Conservation (phyloP, 2,888 invertebrate species). For the Aricia artaxerxes region DNA sequence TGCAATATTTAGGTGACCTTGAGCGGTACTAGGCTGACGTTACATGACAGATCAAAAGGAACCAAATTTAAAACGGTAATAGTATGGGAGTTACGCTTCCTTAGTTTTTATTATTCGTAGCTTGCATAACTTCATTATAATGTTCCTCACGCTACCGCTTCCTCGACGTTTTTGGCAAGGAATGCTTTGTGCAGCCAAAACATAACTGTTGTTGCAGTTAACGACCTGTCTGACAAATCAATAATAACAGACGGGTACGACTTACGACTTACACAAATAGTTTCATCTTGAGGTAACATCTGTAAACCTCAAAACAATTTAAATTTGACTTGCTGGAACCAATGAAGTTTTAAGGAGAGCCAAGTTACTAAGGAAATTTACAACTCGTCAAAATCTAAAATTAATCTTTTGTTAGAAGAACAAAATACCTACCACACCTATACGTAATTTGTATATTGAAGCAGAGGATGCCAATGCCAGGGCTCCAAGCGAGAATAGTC, state of each 20-base stretch:
- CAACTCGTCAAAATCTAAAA: neutral
- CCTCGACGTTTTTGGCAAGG: constrained; percentile 56
- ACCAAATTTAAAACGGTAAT: too few relatives aligned
- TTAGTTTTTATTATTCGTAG: too few relatives aligned
- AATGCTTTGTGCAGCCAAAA: constrained; percentile 42
- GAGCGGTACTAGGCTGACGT: too few relatives aligned
- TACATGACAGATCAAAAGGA: too few relatives aligned
- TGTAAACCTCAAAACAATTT: neutral
- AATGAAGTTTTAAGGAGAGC: neutral
- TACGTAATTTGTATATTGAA: neutral
- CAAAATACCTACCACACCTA: too few relatives aligned
- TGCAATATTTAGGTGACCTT: too few relatives aligned
- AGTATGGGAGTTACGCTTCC: too few relatives aligned
- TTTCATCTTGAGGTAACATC: neutral
- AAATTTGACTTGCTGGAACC: neutral
- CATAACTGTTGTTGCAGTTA: constrained; percentile 33
- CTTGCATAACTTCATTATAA: constrained; percentile 59
- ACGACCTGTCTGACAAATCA: constrained; percentile 35
- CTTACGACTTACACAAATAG: constrained; percentile 1
- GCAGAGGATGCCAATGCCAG: neutral
- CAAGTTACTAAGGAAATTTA: too few relatives aligned
- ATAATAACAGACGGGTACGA: neutral
- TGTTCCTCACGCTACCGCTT: constrained; percentile 57
- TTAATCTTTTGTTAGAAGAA: neutral
- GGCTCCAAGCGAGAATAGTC: neutral